Base-by-base conservation (phyloP, 2,888 invertebrate genomes). In the Chalcosyrphus nemorum region DNA sequence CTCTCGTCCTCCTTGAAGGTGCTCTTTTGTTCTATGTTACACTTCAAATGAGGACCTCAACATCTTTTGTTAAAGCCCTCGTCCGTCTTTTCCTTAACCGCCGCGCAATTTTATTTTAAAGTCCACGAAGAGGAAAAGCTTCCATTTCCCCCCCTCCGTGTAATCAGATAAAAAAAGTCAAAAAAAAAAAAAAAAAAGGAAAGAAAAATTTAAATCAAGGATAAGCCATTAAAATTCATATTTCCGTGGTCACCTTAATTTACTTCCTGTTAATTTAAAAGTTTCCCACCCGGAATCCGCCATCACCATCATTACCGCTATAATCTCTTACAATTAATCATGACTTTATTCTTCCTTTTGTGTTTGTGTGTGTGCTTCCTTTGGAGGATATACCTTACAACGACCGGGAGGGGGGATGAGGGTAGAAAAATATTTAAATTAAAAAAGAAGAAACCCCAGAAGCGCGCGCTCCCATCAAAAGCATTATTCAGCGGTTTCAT, bases 221-320 rank as follows among this genome's bases (percentile, higher is more conserved):
- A 78, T 56, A 68, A 65, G 27, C 72, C 78, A 78, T 78, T 78
- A 78, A 78, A 84, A 84, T 71, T 84, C 72, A 78, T 78, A 74
- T 78, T 84, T 78, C 78, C 78, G 38, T 54, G 78, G 78, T 84
- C 78, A 84, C 78, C 78, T 84, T 84, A 78, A 84, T 84, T 84
- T 72, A 74, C 74, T 84, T 74, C 77, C 82, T 72, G 82, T 78
- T 78, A 74, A 84, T 84, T 74, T 74, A 84, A 78, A 84, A 84
- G 32, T 84, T 78, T 74, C 65, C 63, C 68, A 78, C 72, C 78
- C 78, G 74, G 63, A 54, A 74, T 68, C 74, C 78, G 74, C 78
- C 74, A 57, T 56, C 50, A 38, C 72, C 82, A 78, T 74, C 78
- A 82, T 78, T 74, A 78, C 82, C 56, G 68, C 56, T 32, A 78